phyloP scores from a whole-genome alignment of 2,797 vertebrate genomes.

The Epinephelus malabaricus region DNA sequence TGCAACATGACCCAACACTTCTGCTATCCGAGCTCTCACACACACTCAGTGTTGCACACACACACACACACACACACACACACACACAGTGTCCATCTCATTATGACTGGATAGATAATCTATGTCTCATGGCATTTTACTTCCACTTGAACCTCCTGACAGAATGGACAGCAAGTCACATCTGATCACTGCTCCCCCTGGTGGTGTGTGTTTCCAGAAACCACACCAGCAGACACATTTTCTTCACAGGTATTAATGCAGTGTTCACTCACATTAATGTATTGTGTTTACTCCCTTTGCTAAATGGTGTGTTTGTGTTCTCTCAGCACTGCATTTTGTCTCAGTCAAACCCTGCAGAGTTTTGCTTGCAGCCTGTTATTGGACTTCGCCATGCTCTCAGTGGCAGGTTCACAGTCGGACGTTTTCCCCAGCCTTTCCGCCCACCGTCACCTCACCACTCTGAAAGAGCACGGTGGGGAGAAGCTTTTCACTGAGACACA shows the following conservation, averaged over 20 bases:
- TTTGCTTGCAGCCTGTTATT: conserved; percentile 8
- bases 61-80: too few species aligned
- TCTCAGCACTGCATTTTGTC: not conserved
- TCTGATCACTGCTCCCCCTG: conserved; percentile 74
- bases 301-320: conserved; percentile 14
- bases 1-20: conserved; percentile 5
- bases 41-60: not conserved
- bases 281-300: conserved; percentile 10
- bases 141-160: not conserved
- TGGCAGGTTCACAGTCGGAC: not conserved
- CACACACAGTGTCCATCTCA: not conserved
- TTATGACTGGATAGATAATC: not conserved
- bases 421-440: not conserved
- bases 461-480: not conserved
- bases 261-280: not conserved
- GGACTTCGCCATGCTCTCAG: not conserved
- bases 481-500: not conserved
- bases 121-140: not conserved
- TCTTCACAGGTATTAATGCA: not conserved
- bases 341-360: conserved; percentile 11
- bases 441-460: not conserved
- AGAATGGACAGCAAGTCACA: not conserved
- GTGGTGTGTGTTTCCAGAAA: conserved; percentile 45
- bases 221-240: not conserved
- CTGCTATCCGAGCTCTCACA: conserved; percentile 1